A percentile compares a stretch with the other conserved stretches of the same genome.
These are phyloP conservation scores for Pogona vitticeps DNA, from an alignment of 2,113 vertebrate genomes.

Conservation along the genomic window DNA sequence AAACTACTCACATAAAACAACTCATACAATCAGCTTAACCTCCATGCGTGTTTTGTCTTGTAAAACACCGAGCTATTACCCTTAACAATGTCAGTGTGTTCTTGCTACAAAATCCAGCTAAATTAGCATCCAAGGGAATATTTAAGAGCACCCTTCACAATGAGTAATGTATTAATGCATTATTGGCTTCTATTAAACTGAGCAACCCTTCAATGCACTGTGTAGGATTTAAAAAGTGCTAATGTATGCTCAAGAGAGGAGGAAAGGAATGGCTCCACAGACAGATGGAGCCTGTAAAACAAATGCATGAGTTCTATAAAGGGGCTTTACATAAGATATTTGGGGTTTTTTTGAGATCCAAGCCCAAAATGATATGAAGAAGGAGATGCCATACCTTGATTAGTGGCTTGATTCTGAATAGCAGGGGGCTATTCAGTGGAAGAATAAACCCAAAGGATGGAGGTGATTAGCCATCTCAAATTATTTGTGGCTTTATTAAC, in stretches of 20 bases:
- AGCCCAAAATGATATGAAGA: neutral
- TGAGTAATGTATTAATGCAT: constrained; percentile 61
- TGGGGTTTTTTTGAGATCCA: neutral
- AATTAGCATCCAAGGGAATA: constrained; percentile 61
- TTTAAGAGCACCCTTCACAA: constrained; percentile 56
- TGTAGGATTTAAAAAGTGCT: constrained; percentile 58
- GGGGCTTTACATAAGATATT: neutral
- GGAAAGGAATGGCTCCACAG: constrained; percentile 9
- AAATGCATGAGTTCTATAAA: neutral
- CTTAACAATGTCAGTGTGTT: constrained; percentile 71
- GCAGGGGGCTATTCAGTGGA: neutral
- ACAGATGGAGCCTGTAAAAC: neutral
- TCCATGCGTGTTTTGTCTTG: constrained; percentile 68
- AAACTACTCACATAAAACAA: constrained; percentile 62
- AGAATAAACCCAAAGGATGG: neutral
- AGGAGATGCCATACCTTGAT: neutral
- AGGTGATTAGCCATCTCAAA: too few relatives aligned
- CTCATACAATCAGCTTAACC: constrained; percentile 71
- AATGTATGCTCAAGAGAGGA: constrained; percentile 23
- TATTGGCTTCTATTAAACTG: constrained; percentile 22
- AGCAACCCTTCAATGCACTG: constrained; percentile 26
- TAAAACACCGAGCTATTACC: constrained; percentile 75
- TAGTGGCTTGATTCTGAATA: neutral
- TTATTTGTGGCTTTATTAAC: neutral
- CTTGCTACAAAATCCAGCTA: constrained; percentile 55